Percentiles rank a stretch among this genome's conserved stretches.
phyloP scores from a whole-genome alignment of 2,113 vertebrate genomes.

The Sturnira hondurensis region DNA sequence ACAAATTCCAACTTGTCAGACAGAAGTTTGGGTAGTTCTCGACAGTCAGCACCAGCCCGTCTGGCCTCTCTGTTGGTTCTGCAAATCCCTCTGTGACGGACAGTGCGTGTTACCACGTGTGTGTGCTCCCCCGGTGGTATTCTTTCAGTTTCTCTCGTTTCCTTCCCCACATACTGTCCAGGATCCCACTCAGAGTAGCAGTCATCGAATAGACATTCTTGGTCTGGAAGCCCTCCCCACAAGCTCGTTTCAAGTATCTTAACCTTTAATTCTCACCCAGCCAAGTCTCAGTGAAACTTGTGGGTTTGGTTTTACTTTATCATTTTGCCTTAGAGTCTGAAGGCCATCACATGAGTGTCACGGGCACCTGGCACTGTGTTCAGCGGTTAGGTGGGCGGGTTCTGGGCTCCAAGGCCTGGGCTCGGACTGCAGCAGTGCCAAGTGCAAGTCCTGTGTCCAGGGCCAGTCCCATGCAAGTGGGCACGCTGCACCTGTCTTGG shows the following conservation, averaged over 20 bases:
- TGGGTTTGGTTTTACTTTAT: background rate
- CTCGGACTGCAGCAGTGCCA: background rate
- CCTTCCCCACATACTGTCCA: background rate
- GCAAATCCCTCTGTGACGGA: background rate
- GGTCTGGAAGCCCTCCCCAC: background rate
- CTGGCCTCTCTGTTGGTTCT: background rate
- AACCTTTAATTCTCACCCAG: conserved; percentile 12
- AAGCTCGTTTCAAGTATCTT: conserved; percentile 11
- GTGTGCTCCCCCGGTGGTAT: background rate
- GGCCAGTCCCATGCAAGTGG: background rate
- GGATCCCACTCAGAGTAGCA: background rate
- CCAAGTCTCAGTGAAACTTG: background rate
- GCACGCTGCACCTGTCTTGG: background rate
- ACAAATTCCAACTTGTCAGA: background rate
- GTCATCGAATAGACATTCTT: background rate
- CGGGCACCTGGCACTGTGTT: background rate
- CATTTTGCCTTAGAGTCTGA: background rate
- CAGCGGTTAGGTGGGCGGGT: background rate
- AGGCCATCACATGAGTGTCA: background rate
- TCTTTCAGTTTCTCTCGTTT: background rate
- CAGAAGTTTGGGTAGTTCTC: background rate
- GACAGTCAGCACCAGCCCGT: background rate
- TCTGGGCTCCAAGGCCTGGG: background rate
- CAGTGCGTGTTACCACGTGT: background rate
- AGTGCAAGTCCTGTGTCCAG: background rate